Percentiles rank a stretch among this genome's conserved stretches.
These are phyloP conservation scores for Ptychobarbus kaznakovi DNA, from an alignment of 2,797 vertebrate genomes.

Conservation along the genomic window DNA sequence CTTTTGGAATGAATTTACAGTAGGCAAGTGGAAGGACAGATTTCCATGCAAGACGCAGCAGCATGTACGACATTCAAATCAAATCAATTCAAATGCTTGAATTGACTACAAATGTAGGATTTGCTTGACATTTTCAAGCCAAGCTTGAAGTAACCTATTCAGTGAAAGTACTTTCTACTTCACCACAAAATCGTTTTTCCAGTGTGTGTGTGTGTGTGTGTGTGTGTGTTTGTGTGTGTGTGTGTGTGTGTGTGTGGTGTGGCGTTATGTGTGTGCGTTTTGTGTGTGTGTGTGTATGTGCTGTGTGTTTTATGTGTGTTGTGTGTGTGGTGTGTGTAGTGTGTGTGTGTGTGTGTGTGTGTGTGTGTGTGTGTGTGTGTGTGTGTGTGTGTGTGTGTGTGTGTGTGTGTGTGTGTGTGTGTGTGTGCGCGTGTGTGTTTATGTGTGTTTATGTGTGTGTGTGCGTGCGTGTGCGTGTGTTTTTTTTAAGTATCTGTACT, in stretches of 20 bases:
- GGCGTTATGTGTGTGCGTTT: too few species aligned
- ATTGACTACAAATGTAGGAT: not conserved
- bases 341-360: not conserved
- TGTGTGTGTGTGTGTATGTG: too few species aligned
- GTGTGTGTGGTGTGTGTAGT: too few species aligned
- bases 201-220: not conserved
- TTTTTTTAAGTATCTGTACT: too few species aligned
- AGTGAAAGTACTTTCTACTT: not conserved
- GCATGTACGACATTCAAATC: conserved; percentile 12
- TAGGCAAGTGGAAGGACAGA: conserved; percentile 33
- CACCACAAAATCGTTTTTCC: not conserved
- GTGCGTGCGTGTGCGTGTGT: not conserved
- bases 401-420: not conserved
- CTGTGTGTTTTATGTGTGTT: too few species aligned
- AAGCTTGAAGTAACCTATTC: not conserved
- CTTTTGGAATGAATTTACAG: conserved; percentile 52
- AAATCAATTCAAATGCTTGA: not conserved
- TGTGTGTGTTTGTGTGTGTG: too few species aligned
- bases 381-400: not conserved
- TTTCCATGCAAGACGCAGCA: not conserved
- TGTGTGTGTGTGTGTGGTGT: too few species aligned
- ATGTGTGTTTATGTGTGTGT: too few species aligned
- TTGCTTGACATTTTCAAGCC: not conserved
- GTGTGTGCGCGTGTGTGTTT: not conserved
- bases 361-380: not conserved